Evolutionary conservation across 2,797 vertebrate genomes (phyloP).

Genomic region (Manis pentadactyla): DNA sequence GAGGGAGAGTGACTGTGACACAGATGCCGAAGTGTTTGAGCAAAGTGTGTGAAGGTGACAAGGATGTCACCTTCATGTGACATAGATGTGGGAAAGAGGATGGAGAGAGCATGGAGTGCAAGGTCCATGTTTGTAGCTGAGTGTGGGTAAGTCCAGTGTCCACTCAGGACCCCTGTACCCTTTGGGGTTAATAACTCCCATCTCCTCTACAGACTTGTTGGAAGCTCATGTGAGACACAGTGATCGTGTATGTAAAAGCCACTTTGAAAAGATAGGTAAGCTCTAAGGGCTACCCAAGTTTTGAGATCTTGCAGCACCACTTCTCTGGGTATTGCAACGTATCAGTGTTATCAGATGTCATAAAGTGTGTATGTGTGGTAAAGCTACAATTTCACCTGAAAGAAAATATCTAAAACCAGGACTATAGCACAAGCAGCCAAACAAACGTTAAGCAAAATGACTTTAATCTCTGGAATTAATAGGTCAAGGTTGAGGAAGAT

Average conservation of each 20-base stretch:
- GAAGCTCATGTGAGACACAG: neutral
- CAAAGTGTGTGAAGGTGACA: neutral
- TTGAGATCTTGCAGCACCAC: neutral
- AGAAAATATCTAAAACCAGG: constrained; percentile 5
- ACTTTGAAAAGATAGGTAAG: neutral
- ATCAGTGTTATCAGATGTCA: neutral
- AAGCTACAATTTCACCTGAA: constrained; percentile 25
- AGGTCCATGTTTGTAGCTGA: neutral
- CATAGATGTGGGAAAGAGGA: neutral
- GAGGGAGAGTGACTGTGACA: neutral
- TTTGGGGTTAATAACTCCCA: neutral
- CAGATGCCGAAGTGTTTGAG: neutral
- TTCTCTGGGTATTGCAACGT: neutral
- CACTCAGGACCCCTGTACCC: neutral
- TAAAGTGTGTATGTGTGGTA: neutral
- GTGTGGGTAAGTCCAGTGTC: neutral
- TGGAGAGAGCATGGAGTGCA: neutral
- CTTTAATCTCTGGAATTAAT: constrained; percentile 43
- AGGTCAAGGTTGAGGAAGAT: constrained; percentile 8
- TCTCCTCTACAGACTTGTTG: neutral
- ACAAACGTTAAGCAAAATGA: neutral
- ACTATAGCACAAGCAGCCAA: neutral
- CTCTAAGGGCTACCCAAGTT: neutral
- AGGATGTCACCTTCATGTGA: no score
- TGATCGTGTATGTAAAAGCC: neutral